These are phyloP conservation scores for Tachycineta bicolor DNA, from an alignment of 2,113 vertebrate genomes.

Conservation along the genomic window DNA sequence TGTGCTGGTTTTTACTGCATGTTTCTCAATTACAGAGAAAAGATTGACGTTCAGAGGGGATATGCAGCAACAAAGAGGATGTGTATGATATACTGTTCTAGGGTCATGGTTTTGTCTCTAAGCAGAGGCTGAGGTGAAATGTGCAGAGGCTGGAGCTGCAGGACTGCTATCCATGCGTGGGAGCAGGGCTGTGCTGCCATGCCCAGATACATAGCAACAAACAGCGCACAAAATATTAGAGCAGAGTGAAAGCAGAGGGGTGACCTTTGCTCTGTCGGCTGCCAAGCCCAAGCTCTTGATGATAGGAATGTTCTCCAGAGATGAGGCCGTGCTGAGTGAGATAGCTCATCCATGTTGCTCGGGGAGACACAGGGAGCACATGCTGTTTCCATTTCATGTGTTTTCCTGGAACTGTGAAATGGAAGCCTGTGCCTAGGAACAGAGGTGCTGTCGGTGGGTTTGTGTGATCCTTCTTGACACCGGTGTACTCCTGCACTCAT, in stretches of 20 bases:
- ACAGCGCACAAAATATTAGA: neutral
- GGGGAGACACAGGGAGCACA: neutral
- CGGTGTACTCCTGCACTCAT: neutral
- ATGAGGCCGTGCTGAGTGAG: neutral
- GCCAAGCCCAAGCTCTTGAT: neutral
- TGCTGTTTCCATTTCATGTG: neutral
- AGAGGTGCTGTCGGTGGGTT: rapidly evolving
- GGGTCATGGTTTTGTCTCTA: neutral
- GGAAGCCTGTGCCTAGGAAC: neutral
- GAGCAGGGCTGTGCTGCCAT: neutral
- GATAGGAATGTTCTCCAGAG: neutral
- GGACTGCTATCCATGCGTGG: rapidly evolving
- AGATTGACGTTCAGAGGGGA: neutral
- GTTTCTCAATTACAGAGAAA: neutral
- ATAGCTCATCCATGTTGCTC: neutral
- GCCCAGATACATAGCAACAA: neutral
- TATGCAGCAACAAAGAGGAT: no score
- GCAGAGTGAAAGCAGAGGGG: neutral
- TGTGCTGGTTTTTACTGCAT: neutral
- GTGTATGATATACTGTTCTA: neutral
- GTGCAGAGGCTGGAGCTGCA: neutral
- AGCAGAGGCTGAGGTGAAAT: neutral
- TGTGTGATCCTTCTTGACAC: neutral
- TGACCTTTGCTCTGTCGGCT: neutral
- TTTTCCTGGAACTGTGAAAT: neutral